Conservation (phyloP, 2,113 vertebrate genomes). For the Phrynosoma platyrhinos region DNA sequence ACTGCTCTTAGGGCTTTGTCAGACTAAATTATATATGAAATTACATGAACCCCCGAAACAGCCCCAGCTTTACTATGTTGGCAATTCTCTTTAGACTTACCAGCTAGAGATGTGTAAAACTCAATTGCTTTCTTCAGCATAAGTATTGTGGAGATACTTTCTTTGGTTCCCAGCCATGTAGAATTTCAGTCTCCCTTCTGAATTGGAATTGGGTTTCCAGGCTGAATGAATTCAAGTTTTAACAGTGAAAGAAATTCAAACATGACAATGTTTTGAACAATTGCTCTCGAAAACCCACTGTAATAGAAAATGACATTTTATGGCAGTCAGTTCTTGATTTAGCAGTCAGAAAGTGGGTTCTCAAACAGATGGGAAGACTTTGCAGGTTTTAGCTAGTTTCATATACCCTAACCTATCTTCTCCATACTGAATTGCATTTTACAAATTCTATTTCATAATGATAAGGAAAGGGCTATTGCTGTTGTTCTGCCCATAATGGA, state of each 20-base stretch:
- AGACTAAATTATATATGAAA: conserved; percentile 15
- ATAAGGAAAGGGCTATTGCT: not conserved
- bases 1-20: not conserved
- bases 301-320: not conserved
- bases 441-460: not conserved
- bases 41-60: not conserved
- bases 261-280: not conserved
- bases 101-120: not conserved
- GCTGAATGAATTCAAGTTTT: not conserved
- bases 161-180: not conserved
- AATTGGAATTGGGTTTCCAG: not conserved
- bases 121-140: not conserved
- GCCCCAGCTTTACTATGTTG: conserved; percentile 13
- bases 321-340: not conserved
- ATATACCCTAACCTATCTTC: not conserved
- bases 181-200: not conserved
- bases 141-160: conserved; percentile 8
- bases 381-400: not conserved
- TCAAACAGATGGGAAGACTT: not conserved
- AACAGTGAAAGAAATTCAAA: not conserved
- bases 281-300: not conserved
- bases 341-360: not conserved
- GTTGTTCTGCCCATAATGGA: not conserved
- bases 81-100: not conserved
- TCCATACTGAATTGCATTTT: not conserved